A percentile compares a stretch with the other conserved stretches of the same genome.
Conservation (phyloP, 2,797 vertebrate species). For the Sebastes hubbsi region DNA sequence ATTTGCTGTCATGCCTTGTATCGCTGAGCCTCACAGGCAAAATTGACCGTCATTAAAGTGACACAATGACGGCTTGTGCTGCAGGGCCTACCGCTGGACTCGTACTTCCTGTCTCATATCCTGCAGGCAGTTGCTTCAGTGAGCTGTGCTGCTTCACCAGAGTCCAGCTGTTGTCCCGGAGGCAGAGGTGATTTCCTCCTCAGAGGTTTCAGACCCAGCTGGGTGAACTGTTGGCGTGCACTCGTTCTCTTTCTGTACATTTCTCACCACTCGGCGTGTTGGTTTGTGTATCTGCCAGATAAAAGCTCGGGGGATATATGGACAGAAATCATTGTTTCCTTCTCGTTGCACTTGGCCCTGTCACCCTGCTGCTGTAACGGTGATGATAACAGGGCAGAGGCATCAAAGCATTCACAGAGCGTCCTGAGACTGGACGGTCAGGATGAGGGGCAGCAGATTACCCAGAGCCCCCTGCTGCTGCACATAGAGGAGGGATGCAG, state of each 20-base stretch:
- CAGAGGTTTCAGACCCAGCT: constrained; percentile 11
- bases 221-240: constrained; percentile 6
- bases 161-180: constrained; percentile 54
- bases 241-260: background rate
- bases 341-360: constrained; percentile 4
- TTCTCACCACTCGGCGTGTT: background rate
- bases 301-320: background rate
- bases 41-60: constrained; percentile 12
- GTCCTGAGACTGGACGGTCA: constrained; percentile 19
- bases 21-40: constrained; percentile 6
- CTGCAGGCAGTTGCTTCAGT: constrained; percentile 23
- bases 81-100: constrained; percentile 5
- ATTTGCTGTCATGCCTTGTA: background rate
- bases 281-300: background rate
- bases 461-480: background rate
- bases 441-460: constrained; percentile 2
- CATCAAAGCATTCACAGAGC: constrained; percentile 38
- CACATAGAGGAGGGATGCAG: background rate
- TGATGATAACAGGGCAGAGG: constrained; percentile 35
- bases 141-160: constrained; percentile 12
- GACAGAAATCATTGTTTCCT: constrained; percentile 2
- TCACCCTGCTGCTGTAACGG: constrained; percentile 27
- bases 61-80: constrained; percentile 34
- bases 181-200: constrained; percentile 45
- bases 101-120: constrained; percentile 45